Percentiles rank a stretch among this genome's conserved stretches.
These are phyloP conservation scores for Antheraea assamensis DNA, from an alignment of 2,888 invertebrate genomes.

Conservation along the genomic window DNA sequence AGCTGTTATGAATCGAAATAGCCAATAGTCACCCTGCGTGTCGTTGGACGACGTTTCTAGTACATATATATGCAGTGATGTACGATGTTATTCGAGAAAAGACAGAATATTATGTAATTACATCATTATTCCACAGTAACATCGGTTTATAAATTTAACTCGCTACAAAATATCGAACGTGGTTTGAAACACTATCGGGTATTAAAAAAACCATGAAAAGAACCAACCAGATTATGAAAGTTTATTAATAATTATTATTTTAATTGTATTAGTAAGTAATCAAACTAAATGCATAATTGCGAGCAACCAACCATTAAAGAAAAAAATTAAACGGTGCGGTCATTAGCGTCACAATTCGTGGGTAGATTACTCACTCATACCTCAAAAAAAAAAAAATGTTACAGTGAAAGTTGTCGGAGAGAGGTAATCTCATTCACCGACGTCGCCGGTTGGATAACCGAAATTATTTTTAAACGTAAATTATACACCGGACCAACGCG, in stretches of 20 bases:
- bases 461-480: slow-evolving; percentile 64
- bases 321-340: slow-evolving; percentile 4
- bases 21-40: slow-evolving; percentile 67
- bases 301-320: not conserved
- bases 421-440: slow-evolving; percentile 65
- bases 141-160: not conserved
- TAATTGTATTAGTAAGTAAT: not conserved
- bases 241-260: not conserved
- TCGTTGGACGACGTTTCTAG: slow-evolving; percentile 41
- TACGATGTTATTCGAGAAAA: slow-evolving; percentile 16
- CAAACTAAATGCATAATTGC: slow-evolving; percentile 1
- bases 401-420: slow-evolving; percentile 77
- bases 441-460: slow-evolving; percentile 64
- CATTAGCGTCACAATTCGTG: not conserved
- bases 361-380: slow-evolving; percentile 30
- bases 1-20: slow-evolving; percentile 68
- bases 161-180: not conserved
- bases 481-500: slow-evolving; percentile 43
- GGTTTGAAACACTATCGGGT: not conserved
- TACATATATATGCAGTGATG: slow-evolving; percentile 17
- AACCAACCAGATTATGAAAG: not conserved
- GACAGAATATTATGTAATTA: slow-evolving; percentile 12
- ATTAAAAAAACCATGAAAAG: not conserved
- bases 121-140: not conserved
- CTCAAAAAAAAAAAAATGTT: slow-evolving; percentile 60